phyloP scores from a whole-genome alignment of 92 coral and sea anemone genomes.

The Galaxea fascicularis region DNA sequence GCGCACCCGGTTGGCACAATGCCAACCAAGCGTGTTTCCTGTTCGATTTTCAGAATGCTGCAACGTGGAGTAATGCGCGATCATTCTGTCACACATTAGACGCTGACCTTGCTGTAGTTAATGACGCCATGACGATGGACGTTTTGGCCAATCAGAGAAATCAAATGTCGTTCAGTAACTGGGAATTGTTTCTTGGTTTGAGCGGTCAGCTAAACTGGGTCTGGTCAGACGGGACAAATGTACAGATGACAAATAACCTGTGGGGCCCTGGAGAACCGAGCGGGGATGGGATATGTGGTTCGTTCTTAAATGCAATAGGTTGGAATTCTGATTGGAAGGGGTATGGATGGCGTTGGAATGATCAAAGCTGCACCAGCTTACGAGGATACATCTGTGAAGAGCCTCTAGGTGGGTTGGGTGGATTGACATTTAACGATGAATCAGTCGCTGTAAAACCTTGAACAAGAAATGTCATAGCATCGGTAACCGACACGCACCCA shows the following conservation, averaged over 20 bases:
- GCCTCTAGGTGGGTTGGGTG: constrained; percentile 4
- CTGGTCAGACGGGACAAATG: constrained; percentile 21
- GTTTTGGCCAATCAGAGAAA: neutral
- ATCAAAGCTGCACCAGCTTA: neutral
- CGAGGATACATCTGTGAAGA: constrained; percentile 42
- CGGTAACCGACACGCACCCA: neutral
- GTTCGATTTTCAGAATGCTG: neutral
- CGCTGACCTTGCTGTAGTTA: constrained; percentile 35
- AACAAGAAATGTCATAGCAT: too few relatives aligned
- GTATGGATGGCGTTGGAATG: constrained; percentile 54
- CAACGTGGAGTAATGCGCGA: constrained; percentile 32
- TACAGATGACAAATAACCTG: neutral
- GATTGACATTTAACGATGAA: too few relatives aligned
- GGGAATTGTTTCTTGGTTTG: constrained; percentile 20
- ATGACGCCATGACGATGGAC: neutral
- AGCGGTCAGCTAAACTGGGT: constrained; percentile 29
- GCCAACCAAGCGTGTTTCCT: neutral
- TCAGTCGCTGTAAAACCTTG: too few relatives aligned
- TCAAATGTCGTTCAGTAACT: neutral
- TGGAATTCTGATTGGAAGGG: constrained; percentile 41
- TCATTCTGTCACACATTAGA: neutral
- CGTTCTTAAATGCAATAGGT: constrained; percentile 25
- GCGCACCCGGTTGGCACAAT: constrained; percentile 42
- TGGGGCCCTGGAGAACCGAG: constrained; percentile 50
- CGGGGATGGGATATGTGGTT: constrained; percentile 35